A percentile compares a stretch with the other conserved stretches of the same genome.
Evolutionary conservation across 2,113 vertebrate genomes (phyloP).

Genomic region (Pogonocichla stellata): DNA sequence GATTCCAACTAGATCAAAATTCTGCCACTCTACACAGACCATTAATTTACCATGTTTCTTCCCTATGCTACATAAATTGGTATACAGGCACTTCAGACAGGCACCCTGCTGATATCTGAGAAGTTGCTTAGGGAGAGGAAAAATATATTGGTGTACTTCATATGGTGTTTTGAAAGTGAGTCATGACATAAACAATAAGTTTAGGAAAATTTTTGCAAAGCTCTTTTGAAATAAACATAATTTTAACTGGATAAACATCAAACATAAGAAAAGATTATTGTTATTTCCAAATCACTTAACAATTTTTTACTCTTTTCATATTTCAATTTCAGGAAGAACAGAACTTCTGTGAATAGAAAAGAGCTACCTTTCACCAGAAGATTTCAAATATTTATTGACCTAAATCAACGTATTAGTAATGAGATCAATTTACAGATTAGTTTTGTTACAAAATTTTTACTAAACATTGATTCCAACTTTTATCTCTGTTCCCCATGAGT

Average conservation of each 20-base stretch:
- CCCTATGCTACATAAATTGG: fast-evolving
- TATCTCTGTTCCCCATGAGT: background rate
- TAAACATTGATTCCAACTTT: background rate
- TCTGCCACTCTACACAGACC: background rate
- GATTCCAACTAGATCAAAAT: background rate
- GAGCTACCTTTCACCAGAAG: background rate
- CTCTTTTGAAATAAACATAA: background rate
- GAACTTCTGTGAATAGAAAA: background rate
- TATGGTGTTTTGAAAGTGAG: background rate
- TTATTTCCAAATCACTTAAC: background rate
- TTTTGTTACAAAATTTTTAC: background rate
- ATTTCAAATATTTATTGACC: background rate
- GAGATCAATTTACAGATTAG: background rate
- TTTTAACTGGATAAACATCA: background rate
- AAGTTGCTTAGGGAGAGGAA: background rate
- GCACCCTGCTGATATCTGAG: background rate
- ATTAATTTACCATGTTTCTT: background rate
- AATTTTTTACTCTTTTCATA: background rate
- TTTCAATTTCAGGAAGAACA: background rate
- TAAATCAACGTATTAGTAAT: background rate
- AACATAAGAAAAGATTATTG: background rate
- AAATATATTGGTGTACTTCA: background rate
- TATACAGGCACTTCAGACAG: background rate
- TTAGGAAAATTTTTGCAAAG: background rate
- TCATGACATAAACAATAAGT: background rate